Evolutionary conservation across 2,113 vertebrate genomes (phyloP), one percentile per base, ranked within the genome.

Genomic region (Alethe diademata): DNA sequence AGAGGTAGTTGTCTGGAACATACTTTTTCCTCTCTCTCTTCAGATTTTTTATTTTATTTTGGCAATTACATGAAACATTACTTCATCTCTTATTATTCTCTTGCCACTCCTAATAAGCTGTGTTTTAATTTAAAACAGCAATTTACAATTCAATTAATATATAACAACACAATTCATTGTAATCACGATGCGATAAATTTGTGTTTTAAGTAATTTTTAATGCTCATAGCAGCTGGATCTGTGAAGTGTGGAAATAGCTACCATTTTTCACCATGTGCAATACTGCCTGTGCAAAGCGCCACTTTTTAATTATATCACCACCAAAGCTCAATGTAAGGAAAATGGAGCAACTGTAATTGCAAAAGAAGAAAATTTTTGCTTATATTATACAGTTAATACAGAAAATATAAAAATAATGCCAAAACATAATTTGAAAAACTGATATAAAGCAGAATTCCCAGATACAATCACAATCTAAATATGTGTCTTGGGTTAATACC

Each of bases 171-270:
- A 96, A 97, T 97, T 95, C 94, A 97, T 97, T 96, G 95, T 93
- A 97, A 97, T 97, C 97, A 92, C 92, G 90, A 88, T 80, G 94
- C 94, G 58, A 97, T 97, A 97, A 96, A 97, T 98, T 97, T 97
- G 95, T 95, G 95, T 97, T 98, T 97, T 98, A 97, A 98, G 97
- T 98, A 97, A 98, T 98, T 98, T 97, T 98, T 98, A 98, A 97
- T 97, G 97, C 94, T 97, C 86, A 78, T 43, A 98, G 97, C 96
- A 96, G 96, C 97, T 97, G 97, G 96, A 91, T 94, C 97, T 98
- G 93, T 97, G 97, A 96, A 97, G 97, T 98, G 98, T 98, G 97
- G 96, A 98, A 98, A 98, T 97, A 97, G 96, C 97, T 96, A 90
- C 94, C 96, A 95, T 98, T 98, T 98, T 98, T 97, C 97, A 98